Percentiles rank a stretch among this genome's conserved stretches.
These are phyloP conservation scores for Venustoraphidia nigricollis DNA, from an alignment of 2,888 invertebrate species.

Conservation along the genomic window DNA sequence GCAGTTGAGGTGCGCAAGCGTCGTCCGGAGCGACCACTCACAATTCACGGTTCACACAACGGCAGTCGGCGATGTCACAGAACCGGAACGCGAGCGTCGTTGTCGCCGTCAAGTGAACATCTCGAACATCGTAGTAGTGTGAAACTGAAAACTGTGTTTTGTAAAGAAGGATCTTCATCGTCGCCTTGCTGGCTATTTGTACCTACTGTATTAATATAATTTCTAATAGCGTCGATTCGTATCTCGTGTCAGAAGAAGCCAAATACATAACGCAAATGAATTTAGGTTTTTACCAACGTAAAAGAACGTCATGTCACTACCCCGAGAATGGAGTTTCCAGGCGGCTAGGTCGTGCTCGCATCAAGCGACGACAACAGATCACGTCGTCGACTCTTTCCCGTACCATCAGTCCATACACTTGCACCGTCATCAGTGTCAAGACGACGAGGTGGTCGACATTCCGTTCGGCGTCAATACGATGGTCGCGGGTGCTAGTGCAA, in stretches of 20 bases:
- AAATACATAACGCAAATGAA: constrained; percentile 9
- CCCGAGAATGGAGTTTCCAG: constrained; percentile 42
- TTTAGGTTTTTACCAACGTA: constrained; percentile 9
- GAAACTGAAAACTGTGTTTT: too few species aligned
- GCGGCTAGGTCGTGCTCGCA: constrained; percentile 30
- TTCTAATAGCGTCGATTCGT: too few species aligned
- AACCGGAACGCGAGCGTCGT: too few species aligned
- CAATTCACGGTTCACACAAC: too few species aligned
- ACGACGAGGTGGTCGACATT: background rate
- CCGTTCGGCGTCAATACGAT: background rate
- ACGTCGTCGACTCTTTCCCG: constrained; percentile 30
- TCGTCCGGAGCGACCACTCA: too few species aligned
- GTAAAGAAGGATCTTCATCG: too few species aligned
- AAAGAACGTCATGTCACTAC: constrained; percentile 32
- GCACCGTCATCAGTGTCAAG: constrained; percentile 25
- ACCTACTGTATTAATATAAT: too few species aligned
- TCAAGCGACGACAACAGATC: constrained; percentile 25
- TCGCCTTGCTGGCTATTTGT: too few species aligned
- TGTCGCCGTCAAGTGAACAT: too few species aligned
- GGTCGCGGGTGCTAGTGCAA: constrained; percentile 5
- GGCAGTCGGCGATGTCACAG: too few species aligned
- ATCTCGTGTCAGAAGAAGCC: background rate
- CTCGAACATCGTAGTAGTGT: too few species aligned
- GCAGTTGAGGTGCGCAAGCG: too few species aligned
- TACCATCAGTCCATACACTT: constrained; percentile 28